These are phyloP conservation scores for Harpalus rufipes DNA, from an alignment of 2,888 invertebrate species.

Conservation along the genomic window DNA sequence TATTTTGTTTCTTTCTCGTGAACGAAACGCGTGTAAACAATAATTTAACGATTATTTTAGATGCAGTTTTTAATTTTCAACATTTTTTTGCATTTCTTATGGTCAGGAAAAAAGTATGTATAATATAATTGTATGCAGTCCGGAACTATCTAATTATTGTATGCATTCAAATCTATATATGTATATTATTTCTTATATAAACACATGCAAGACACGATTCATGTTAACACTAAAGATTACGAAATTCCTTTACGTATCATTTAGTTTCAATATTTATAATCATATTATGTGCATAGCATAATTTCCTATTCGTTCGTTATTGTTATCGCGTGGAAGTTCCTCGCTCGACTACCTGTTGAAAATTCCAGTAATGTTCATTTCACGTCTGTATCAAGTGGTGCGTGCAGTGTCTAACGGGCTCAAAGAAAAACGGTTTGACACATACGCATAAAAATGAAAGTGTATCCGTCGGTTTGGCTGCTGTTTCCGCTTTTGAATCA, in stretches of 20 bases:
- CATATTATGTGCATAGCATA: too few relatives aligned
- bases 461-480: slow-evolving; percentile 32
- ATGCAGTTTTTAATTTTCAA: too few relatives aligned
- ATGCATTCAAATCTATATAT: too few relatives aligned
- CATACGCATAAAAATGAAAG: slow-evolving; percentile 60
- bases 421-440: slow-evolving; percentile 55
- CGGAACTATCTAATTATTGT: too few relatives aligned
- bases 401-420: slow-evolving; percentile 38
- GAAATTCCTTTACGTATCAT: not conserved
- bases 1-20: too few relatives aligned
- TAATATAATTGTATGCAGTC: too few relatives aligned
- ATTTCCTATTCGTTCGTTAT: not conserved
- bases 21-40: too few relatives aligned
- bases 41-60: too few relatives aligned
- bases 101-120: too few relatives aligned
- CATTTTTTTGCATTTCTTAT: too few relatives aligned
- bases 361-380: slow-evolving; percentile 18
- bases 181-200: too few relatives aligned
- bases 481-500: slow-evolving; percentile 55
- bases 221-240: not conserved
- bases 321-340: not conserved
- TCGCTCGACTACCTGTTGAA: slow-evolving; percentile 39
- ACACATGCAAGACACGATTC: too few relatives aligned
- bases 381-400: slow-evolving; percentile 34
- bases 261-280: not conserved